Evolutionary conservation across 2,797 vertebrate species (phyloP).

Genomic region (Knipowitschia caucasica): DNA sequence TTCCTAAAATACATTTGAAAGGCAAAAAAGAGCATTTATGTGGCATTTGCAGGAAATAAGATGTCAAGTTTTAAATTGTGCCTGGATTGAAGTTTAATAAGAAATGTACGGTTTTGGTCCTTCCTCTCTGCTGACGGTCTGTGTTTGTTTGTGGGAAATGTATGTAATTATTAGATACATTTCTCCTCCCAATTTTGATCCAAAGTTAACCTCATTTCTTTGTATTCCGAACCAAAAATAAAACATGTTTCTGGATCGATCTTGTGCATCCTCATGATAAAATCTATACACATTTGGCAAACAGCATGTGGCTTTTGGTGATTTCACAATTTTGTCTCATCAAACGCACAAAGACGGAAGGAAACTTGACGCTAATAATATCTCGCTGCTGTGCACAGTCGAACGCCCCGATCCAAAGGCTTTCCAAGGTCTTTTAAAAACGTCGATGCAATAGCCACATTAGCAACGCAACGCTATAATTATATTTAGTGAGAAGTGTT

Average conservation of each 20-base stretch:
- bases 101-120: no score
- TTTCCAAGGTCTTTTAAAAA: neutral
- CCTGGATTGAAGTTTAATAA: no score
- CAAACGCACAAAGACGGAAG: conserved; percentile 10
- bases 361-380: conserved; percentile 19
- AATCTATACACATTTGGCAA: neutral
- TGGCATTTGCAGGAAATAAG: no score
- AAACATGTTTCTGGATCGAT: conserved; percentile 49
- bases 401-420: conserved; percentile 14
- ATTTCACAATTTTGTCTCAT: conserved; percentile 10
- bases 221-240: conserved; percentile 62
- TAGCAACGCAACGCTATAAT: neutral
- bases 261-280: neutral
- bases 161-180: no score
- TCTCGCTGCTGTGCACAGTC: conserved; percentile 20
- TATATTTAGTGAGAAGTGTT: neutral
- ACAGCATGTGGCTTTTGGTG: conserved; percentile 5
- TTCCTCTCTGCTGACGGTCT: no score
- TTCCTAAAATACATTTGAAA: no score
- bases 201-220: conserved; percentile 39
- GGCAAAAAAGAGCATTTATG: no score
- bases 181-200: conserved; percentile 20
- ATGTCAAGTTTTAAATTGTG: no score
- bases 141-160: no score
- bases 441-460: neutral